Conservation (phyloP, 1,140 invertebrate species). For the Bombyx mori region ASM3026992v2 NC_085127.1:4700501-4701000, state of each 20-base stretch:
- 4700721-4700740: slow-evolving; percentile 84
- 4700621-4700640: slow-evolving; percentile 17
- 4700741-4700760: slow-evolving; percentile 72
- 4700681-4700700: slow-evolving; percentile 88
- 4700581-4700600: no score
- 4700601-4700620: no score
- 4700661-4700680: slow-evolving; percentile 82
- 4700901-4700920: no score
- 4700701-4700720: slow-evolving; percentile 63
- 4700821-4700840: slow-evolving; percentile 76
- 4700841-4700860: not conserved
- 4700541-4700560: no score
- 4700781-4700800: slow-evolving; percentile 90
- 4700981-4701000: slow-evolving; percentile 33
- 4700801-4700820: slow-evolving; percentile 85
- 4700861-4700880: no score
- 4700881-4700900: no score
- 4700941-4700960: slow-evolving; percentile 88
- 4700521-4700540: no score
- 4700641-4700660: slow-evolving; percentile 57
- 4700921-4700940: slow-evolving; percentile 74
- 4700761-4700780: slow-evolving; percentile 84
- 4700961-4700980: slow-evolving; percentile 85
- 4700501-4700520: no score
- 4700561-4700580: no score